Base-by-base conservation (phyloP, 1,140 invertebrate species). In the Heliconius himera region DNA sequence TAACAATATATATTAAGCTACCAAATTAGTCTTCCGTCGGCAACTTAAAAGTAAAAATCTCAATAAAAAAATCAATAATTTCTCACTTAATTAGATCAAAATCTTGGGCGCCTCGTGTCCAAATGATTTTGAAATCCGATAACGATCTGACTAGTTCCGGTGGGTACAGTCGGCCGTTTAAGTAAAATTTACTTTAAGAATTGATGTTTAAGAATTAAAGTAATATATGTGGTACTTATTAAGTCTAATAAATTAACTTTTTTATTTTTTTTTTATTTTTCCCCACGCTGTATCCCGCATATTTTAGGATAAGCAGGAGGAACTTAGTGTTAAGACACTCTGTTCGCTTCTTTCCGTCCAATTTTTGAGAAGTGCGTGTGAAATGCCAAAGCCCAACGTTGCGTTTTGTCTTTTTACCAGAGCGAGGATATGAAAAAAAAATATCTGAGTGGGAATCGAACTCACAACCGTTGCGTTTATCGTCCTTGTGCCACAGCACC, bases 31-130 rank as follows among this genome's bases (percentile, higher is more conserved):
- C 60, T 66, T 18, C 60, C 60, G 60, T 66, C 60, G 60, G 60
- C 13, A 66, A 66, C 22, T 66, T 66, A 29, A 66, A 60, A 66
- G 60, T 66, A 16, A 66, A 66, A 29, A 29, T 11, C 60, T 29
- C 26, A 16, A 29, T 66, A 73, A 73, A 76, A 76, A 76, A 46
- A 66, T 36, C 38, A 46, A 76, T 80, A 66, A 80, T 76, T 80
- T 80, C 79, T 66, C 74, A 76, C 74, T 80, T 80, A 80, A 80
- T 80, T 76, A 80, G 74, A 75, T 80, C 79, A 73, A 73, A 80
- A 80, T 71, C 79, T 80, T 72, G 74, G 79, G 79, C 79, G 79
- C 79, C 79, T 80, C 79, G 26, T 80, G 79, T 80, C 74, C 49
- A 46, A 75, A 56, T 74, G 66, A 80, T 80, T 76, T 80, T 80